These are phyloP conservation scores for Streptopelia turtur DNA, from an alignment of 2,797 vertebrate species.

Conservation along the genomic window DNA sequence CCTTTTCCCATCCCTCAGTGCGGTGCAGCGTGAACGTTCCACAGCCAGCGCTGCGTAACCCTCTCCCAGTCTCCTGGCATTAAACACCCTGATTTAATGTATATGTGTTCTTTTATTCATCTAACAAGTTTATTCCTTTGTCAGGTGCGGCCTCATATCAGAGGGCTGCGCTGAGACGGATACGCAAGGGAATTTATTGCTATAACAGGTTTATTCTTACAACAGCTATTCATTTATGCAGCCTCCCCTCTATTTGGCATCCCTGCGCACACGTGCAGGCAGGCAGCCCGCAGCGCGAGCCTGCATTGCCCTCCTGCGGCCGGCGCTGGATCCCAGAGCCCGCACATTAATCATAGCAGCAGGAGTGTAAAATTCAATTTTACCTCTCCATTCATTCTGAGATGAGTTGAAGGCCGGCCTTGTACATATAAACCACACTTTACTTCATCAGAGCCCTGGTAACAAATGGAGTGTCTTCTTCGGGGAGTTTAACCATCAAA, in stretches of 20 bases:
- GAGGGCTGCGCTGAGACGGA: not conserved
- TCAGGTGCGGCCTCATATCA: conserved; percentile 12
- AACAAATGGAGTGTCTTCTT: conserved; percentile 98
- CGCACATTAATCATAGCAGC: conserved; percentile 93
- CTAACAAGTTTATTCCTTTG: conserved; percentile 66
- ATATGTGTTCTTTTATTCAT: not conserved
- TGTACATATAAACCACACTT: conserved; percentile 91
- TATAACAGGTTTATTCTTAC: conserved; percentile 32
- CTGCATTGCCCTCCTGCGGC: conserved; percentile 78
- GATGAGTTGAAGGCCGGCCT: conserved; percentile 96
- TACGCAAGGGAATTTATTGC: conserved; percentile 7
- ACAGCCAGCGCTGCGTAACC: rapidly evolving
- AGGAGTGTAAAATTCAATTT: conserved; percentile 98
- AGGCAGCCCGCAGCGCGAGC: not conserved
- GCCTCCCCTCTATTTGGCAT: not conserved
- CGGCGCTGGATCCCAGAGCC: conserved; percentile 56
- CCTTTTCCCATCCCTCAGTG: not conserved
- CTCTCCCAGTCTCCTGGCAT: not conserved
- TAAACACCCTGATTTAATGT: conserved; percentile 15
- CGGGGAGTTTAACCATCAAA: conserved; percentile 94
- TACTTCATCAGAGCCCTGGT: conserved; percentile 95
- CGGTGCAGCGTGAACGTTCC: not conserved
- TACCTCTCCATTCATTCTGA: conserved; percentile 96
- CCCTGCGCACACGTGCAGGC: not conserved
- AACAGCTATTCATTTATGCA: conserved; percentile 55